Conservation (phyloP, 2,113 vertebrate species). For the Paramisgurnus dabryanus region DNA sequence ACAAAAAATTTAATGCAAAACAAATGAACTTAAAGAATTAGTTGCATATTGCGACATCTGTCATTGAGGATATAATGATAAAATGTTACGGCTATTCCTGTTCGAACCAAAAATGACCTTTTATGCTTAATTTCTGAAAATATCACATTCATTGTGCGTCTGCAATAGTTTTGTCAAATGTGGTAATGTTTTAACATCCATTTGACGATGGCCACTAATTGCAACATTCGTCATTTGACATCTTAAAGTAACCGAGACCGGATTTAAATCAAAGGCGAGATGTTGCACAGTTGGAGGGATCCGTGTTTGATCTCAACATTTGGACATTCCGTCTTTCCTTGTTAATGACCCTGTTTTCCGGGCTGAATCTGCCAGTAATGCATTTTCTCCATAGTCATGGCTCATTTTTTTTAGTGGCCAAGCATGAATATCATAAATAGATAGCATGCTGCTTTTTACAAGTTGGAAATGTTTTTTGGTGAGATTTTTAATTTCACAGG, state of each 20-base stretch:
- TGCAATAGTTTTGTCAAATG: neutral
- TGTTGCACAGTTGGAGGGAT: slow-evolving; percentile 8
- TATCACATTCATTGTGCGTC: slow-evolving; percentile 23
- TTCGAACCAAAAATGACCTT: neutral
- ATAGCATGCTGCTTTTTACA: slow-evolving; percentile 60
- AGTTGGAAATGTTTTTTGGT: slow-evolving; percentile 60
- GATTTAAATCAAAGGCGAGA: slow-evolving; percentile 15
- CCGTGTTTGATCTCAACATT: slow-evolving; percentile 28
- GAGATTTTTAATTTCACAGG: slow-evolving; percentile 71
- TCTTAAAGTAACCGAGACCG: slow-evolving; percentile 29
- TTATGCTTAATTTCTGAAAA: neutral
- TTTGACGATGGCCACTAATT: slow-evolving; percentile 29
- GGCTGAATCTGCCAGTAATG: slow-evolving; percentile 55
- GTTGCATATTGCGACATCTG: slow-evolving; percentile 15
- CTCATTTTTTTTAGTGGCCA: slow-evolving; percentile 64
- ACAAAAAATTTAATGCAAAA: no score
- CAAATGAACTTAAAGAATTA: neutral
- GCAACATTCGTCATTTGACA: slow-evolving; percentile 37
- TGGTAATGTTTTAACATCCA: slow-evolving; percentile 9
- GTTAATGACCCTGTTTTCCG: slow-evolving; percentile 38
- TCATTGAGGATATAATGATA: neutral
- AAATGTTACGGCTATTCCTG: neutral
- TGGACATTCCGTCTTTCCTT: slow-evolving; percentile 18
- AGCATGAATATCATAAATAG: slow-evolving; percentile 64
- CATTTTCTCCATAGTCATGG: slow-evolving; percentile 57